These are phyloP conservation scores for Parnassius orleans DNA, from an alignment of 2,888 invertebrate species.

Conservation along the genomic window DNA sequence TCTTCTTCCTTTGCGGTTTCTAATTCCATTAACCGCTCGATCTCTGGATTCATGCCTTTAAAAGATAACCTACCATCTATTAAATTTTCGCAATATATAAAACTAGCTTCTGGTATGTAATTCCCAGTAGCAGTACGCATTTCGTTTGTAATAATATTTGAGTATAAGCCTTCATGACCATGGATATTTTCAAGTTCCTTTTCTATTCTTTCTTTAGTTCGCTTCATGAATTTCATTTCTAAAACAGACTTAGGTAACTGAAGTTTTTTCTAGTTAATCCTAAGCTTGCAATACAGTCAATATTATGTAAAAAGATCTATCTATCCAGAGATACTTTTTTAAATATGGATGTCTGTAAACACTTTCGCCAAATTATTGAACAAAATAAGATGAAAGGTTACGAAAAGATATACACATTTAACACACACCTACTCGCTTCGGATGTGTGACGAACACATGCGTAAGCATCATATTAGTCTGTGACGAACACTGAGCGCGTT, in stretches of 20 bases:
- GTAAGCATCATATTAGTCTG: no score
- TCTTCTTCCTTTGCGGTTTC: slow-evolving; percentile 54
- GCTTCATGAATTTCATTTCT: slow-evolving; percentile 92
- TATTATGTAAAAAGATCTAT: no score
- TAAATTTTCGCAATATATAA: slow-evolving; percentile 87
- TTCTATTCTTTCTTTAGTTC: slow-evolving; percentile 84
- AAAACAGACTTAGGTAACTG: slow-evolving; percentile 87
- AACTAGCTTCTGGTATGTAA: slow-evolving; percentile 88
- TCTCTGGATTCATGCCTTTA: slow-evolving; percentile 95
- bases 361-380: no score
- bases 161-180: slow-evolving; percentile 84
- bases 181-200: slow-evolving; percentile 81
- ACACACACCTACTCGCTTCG: no score
- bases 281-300: no score
- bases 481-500: no score
- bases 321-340: no score
- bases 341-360: no score
- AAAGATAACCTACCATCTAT: slow-evolving; percentile 93
- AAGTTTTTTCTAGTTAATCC: slow-evolving; percentile 47
- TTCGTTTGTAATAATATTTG: slow-evolving; percentile 85
- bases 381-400: no score
- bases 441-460: no score
- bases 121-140: slow-evolving; percentile 84
- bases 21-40: slow-evolving; percentile 89
- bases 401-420: no score